Evolutionary conservation across 2,113 vertebrate genomes (phyloP), one percentile per base, ranked within the genome.

Genomic region (Ailuropoda melanoleuca): DNA sequence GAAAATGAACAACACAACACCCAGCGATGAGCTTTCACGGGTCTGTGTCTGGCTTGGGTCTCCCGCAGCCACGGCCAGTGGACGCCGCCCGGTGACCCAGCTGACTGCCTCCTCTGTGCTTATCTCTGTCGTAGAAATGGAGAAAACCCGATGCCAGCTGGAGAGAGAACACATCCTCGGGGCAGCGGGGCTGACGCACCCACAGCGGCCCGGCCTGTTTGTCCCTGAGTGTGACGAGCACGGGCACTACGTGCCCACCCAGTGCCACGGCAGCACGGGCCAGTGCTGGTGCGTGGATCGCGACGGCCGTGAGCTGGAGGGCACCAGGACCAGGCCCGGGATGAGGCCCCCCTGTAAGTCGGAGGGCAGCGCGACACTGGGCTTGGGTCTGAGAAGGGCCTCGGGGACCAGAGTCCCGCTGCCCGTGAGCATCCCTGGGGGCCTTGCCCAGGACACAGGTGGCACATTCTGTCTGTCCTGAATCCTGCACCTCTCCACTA

Each of bases 211-310:
- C 1, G 98, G 98, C 24, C 98, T 99, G 24, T 99, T 99, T 80
- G 82, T 99, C 88, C 99, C 99, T 0, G 96, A 98, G 31, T 99
- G 99, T 93, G 99, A 99, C 10, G 98, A 98, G 18, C 98, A 99
- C 0, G 99, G 99, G 0, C 98, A 98, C 77, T 99, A 99, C 3
- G 78, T 97, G 8, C 98, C 99, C 60, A 99, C 98, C 29, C 99
- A 99, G 98, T 99, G 99, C 97, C 99, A 99, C 3, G 53, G 96
- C 70, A 98, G 98, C 98, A 98, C 96, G 0, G 99, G 99, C 1
- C 98, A 99, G 85, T 99, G 99, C 92, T 99, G 99, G 99, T 99
- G 99, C 1, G 99, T 99, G 97, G 99, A 99, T 91, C 97, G 98
- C 2, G 98, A 99, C 0, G 99, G 99, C 55, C 99, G 99, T 4